Evolutionary conservation across 2,888 invertebrate species (phyloP).

Genomic region (Watsonalla binaria): DNA sequence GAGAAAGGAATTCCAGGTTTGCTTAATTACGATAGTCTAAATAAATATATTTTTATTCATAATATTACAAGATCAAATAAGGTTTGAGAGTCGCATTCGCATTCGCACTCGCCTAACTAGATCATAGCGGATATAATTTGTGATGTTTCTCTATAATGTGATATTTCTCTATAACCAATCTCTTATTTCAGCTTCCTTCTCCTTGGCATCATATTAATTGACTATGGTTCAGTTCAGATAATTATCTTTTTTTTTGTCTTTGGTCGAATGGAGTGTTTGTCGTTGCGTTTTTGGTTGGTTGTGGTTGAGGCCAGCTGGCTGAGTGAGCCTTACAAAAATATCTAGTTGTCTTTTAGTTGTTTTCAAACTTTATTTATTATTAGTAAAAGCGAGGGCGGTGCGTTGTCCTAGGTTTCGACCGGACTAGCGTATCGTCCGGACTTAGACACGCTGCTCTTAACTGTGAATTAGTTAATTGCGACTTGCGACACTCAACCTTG

Average conservation of each 20-base stretch:
- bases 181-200: no score
- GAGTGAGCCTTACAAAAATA: constrained; percentile 38
- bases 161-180: no score
- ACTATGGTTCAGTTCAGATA: no score
- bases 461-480: constrained; percentile 28
- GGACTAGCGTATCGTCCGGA: constrained; percentile 77
- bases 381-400: constrained; percentile 68
- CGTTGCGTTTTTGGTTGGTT: constrained; percentile 16
- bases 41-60: no score
- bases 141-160: no score
- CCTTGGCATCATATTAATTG: no score
- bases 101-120: no score
- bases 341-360: constrained; percentile 57
- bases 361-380: constrained; percentile 56
- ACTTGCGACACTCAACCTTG: constrained; percentile 31
- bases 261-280: not conserved
- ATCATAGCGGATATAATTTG: no score
- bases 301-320: constrained; percentile 46
- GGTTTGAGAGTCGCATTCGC: no score
- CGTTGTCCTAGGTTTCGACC: constrained; percentile 77
- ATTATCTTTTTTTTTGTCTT: not conserved
- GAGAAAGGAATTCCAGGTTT: no score
- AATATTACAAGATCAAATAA: no score
- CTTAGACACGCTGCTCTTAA: constrained; percentile 27
- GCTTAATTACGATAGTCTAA: no score